These are phyloP conservation scores for Cyanoderma ruficeps DNA, from an alignment of 2,113 vertebrate species.

Conservation along the genomic window DNA sequence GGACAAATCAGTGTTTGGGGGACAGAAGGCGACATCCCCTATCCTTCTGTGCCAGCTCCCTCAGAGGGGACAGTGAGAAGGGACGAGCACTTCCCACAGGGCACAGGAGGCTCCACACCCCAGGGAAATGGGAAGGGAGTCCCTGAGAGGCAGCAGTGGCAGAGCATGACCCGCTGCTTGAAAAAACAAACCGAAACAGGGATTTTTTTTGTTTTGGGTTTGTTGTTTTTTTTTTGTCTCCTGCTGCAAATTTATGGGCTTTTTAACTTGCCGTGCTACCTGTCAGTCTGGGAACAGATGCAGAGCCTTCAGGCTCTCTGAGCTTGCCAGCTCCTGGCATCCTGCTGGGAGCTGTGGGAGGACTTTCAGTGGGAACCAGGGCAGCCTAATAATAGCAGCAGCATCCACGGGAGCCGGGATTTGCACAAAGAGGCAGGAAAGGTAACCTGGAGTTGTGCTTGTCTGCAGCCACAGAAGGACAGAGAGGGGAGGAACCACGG, in stretches of 20 bases:
- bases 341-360: conserved; percentile 54
- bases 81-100: background rate
- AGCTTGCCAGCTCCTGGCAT: conserved; percentile 46
- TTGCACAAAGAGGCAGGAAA: background rate
- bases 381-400: conserved; percentile 42
- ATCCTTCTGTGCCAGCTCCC: background rate
- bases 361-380: conserved; percentile 20
- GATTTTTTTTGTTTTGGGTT: background rate
- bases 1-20: background rate
- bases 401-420: background rate
- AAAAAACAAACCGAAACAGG: background rate
- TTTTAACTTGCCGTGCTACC: conserved; percentile 51
- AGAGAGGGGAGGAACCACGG: background rate
- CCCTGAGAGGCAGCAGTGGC: background rate
- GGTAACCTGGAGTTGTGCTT: background rate
- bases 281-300: conserved; percentile 66
- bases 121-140: background rate
- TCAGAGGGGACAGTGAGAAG: accelerated
- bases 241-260: conserved; percentile 25
- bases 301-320: conserved; percentile 31
- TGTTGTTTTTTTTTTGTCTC: background rate
- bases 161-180: background rate
- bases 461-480: background rate
- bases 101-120: too few relatives aligned
- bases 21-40: background rate